Evolutionary conservation across 1,140 invertebrate genomes (phyloP), one percentile per base, ranked within the genome.

Genomic region (Pogonognathellus flavescens): DNA sequence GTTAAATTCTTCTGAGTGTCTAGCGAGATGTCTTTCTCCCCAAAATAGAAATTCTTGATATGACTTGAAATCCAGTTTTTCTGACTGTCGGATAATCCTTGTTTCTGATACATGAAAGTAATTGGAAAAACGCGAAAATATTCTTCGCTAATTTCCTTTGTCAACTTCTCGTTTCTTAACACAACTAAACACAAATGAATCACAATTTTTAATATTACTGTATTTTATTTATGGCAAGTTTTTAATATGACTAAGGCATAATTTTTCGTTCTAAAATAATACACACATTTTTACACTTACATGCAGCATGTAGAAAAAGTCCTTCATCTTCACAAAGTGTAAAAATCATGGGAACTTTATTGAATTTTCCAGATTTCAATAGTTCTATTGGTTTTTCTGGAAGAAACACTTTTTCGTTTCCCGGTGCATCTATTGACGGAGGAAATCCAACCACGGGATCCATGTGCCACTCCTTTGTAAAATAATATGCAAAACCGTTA

Each of bases 281-380:
- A n/a, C n/a, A n/a, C n/a, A n/a, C n/a, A n/a, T n/a, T n/a, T n/a
- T n/a, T n/a, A n/a, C n/a, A 1, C 53, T 14, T n/a, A 70, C 62
- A 3, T 16, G 20, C 14, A 3, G 62, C 11, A n/a, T 70, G 62
- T 6, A 70, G 18, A 11, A 70, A 22, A 1, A 70, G 1, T 70
- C 62, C 62, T 70, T 70, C 62, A 22, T 70, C 16, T 18, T 70
- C 62, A 22, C 62, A 70, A 70, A 11, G 3, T 13, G 62, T 70
- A 13, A 70, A 20, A 18, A 70, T 70, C 16, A 70, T 11, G 1
- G 62, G 62, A 70, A 70, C 62, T 7, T 70, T 70, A 11, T 70
- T 70, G 62, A 20, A 70, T 11, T 11, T 70, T 31, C 62, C 62
- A 11, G 62, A 70, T 3, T 22, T 70, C 25, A 70, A 70, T 7